Evolutionary conservation across 2,113 vertebrate species (phyloP).

Genomic region (Pollachius pollachius): DNA sequence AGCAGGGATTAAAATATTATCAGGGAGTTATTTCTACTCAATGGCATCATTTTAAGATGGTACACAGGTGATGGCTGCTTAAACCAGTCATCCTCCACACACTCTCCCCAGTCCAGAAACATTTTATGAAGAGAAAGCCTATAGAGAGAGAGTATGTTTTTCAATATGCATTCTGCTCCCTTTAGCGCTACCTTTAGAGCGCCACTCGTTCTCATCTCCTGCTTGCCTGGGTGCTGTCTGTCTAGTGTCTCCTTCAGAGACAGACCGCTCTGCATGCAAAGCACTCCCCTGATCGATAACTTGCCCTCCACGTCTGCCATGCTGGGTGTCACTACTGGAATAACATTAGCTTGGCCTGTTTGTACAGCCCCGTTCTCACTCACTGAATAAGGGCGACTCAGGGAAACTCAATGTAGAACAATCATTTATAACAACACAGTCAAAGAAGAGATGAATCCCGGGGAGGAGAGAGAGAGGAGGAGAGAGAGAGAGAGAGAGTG

Average conservation of each 20-base stretch:
- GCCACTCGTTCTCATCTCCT: constrained; percentile 23
- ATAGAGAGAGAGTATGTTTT: too few relatives aligned
- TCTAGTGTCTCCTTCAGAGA: constrained; percentile 58
- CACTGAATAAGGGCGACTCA: constrained; percentile 38
- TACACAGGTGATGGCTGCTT: too few relatives aligned
- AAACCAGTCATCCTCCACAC: too few relatives aligned
- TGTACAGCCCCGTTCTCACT: constrained; percentile 56
- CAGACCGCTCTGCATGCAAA: constrained; percentile 61
- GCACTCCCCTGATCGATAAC: constrained; percentile 58
- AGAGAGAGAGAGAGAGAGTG: too few relatives aligned
- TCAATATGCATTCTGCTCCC: too few relatives aligned
- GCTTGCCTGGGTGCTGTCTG: constrained; percentile 28
- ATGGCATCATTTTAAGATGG: too few relatives aligned
- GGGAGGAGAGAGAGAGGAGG: too few relatives aligned
- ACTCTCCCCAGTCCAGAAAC: too few relatives aligned
- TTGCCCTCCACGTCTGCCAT: constrained; percentile 44
- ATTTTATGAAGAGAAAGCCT: too few relatives aligned
- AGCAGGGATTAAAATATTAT: too few relatives aligned
- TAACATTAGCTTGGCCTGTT: constrained; percentile 62
- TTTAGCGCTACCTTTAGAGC: constrained; percentile 21
- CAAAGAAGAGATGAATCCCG: constrained; percentile 29
- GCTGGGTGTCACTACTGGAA: constrained; percentile 52
- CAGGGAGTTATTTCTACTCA: too few relatives aligned
- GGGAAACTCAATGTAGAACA: constrained; percentile 59
- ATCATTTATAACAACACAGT: constrained; percentile 51